phyloP scores from a whole-genome alignment of 2,797 vertebrate genomes.

The Eulemur coronatus region DNA sequence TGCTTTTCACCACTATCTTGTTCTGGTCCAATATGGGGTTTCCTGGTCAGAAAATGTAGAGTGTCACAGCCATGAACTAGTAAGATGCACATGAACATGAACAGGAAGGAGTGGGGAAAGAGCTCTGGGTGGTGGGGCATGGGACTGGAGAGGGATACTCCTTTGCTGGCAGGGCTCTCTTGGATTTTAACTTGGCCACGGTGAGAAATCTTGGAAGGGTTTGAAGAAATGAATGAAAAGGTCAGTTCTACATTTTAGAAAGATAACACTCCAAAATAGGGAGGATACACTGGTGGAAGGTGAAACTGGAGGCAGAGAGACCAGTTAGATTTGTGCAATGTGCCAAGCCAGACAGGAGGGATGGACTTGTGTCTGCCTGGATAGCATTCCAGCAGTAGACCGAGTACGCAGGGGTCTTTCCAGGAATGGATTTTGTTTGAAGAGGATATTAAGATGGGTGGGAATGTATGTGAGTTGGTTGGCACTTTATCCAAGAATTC shows the following conservation, averaged over 20 bases:
- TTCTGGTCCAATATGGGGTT: neutral
- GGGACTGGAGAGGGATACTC: fast-evolving
- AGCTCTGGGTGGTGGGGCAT: neutral
- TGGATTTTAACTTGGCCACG: neutral
- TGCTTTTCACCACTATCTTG: neutral
- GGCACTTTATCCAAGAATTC: neutral
- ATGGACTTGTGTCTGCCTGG: neutral
- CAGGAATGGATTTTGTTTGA: neutral
- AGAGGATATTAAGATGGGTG: neutral
- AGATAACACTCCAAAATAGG: neutral
- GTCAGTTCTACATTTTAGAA: neutral
- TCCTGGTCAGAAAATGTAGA: neutral
- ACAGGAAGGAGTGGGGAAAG: fast-evolving
- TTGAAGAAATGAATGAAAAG: neutral
- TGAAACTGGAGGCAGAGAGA: neutral
- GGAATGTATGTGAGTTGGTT: neutral
- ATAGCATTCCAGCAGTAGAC: neutral
- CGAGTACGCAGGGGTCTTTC: neutral
- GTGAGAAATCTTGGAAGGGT: neutral
- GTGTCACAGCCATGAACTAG: neutral
- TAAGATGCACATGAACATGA: neutral
- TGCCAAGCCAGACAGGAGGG: neutral
- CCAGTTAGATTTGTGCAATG: neutral
- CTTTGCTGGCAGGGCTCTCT: neutral
- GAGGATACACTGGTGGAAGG: fast-evolving